These are phyloP conservation scores for Stomorhina lunata DNA, from an alignment of 2,888 invertebrate genomes.

Conservation along the genomic window DNA sequence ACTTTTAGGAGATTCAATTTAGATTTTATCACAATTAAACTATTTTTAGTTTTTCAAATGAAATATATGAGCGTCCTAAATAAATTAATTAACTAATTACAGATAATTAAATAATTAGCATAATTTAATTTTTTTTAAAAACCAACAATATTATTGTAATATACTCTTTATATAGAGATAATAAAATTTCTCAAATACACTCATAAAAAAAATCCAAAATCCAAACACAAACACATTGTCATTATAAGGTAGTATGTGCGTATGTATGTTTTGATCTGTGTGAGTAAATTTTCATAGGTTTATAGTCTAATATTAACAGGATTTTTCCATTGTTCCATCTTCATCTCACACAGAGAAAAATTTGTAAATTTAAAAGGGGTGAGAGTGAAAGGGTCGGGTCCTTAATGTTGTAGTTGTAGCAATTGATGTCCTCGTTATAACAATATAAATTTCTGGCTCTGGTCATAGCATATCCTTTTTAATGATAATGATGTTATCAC, in stretches of 20 bases:
- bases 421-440: conserved; percentile 6
- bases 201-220: neutral
- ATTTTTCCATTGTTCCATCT: conserved; percentile 11
- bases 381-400: conserved; percentile 3
- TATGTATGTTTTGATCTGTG: neutral
- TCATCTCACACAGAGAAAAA: neutral
- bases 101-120: conserved; percentile 59
- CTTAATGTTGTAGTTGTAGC: neutral
- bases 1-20: no score
- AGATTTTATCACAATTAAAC: neutral
- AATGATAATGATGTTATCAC: conserved; percentile 61
- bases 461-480: conserved; percentile 41
- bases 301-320: conserved; percentile 43
- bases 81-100: conserved; percentile 56
- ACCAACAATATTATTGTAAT: conserved; percentile 47
- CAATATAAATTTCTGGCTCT: conserved; percentile 31
- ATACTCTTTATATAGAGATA: conserved; percentile 40
- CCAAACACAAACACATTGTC: conserved; percentile 17
- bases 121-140: conserved; percentile 5
- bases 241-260: neutral
- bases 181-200: conserved; percentile 28
- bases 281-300: conserved; percentile 38
- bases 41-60: no score
- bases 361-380: conserved; percentile 14
- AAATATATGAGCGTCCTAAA: conserved; percentile 4